Evolutionary conservation across 2,797 vertebrate species (phyloP), one percentile per base, ranked within the genome.

Genomic region (Mycteria americana): DNA sequence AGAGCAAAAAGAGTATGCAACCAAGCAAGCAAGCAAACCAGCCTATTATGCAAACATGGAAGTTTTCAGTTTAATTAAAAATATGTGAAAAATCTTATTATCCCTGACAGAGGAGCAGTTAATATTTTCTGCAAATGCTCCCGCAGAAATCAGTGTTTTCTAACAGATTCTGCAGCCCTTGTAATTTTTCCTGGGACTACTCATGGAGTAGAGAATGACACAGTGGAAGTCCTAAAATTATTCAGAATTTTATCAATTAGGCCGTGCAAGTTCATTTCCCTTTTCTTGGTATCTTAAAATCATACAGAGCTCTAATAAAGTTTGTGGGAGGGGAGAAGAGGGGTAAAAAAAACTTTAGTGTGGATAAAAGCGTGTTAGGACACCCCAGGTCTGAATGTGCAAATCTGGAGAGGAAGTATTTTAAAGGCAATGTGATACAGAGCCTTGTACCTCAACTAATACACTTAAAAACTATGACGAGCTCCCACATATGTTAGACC

Each of bases 31-130:
- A 51, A 87, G 28, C 5, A 78, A 95, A 81, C 39, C 54, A 93
- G 67, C 6, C 24, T 76, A 21, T 60, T 80, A 82, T 43, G 25
- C n/a, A 95, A 91, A 80, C 24, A 59, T 1, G 23, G 56, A 89
- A 54, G 22, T 24, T 70, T 79, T 62, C 30, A 50, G 27, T 85
- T 96, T 95, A 96, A 97, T 92, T 95, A 92, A 92, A 97, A 89
- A 65, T 56, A 88, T 2, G 53, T 85, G 67, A 53, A 84, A 87
- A 91, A 41, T 43, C 46, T 92, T 63, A 37, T 83, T 88, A 46
- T 54, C 48, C 31, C 22, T 93, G 74, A 64, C 30, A 83, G 41
- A 7, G 1, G 30, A 85, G 68, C 33, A 77, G 86, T 72, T 93
- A 85, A 64, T 89, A 80, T 91, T 91, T 95, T 87, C 70, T 70